Base-by-base conservation (phyloP, 2,888 invertebrate species). In the Theristus sp. region DNA sequence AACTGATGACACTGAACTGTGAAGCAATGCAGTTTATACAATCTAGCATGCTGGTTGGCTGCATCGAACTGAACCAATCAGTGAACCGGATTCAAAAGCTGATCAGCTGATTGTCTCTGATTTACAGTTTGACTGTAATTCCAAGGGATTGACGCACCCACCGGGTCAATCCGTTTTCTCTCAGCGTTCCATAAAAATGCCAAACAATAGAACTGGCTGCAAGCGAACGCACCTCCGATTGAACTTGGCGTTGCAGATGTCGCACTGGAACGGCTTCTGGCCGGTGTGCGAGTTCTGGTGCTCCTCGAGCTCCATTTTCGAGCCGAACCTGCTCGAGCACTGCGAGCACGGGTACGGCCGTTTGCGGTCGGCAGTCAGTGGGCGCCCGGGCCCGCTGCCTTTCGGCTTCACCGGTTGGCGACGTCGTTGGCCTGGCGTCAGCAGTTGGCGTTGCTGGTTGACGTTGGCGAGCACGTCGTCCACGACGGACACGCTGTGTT, bases 281-380 rank as follows among this genome's bases (percentile, higher is more conserved):
- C 67, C 65, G 20, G 72, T 72, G 63, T 72, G 72, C 22, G 67
- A 67, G 64, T 72, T 72, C 63, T 72, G 71, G 61, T 72, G 72
- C 58, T 72, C 72, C 61, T 72, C 72, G 28, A 72, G 64, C 59
- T 72, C 72, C 72, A 72, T 72, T 61, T 69, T 70, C 38, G 68
- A 69, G 26, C 68, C 68, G 60, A 68, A 63, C 38, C 58, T n/a
- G 28, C 54, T 54, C 22, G 54, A 27, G 24, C 54, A 54, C 22
- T 54, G 54, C 2, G 2, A 10, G 28, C 54, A 54, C 13, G 54
- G 54, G 24, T 54, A 54, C 13, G 54, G 54, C 2, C 54, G 54
- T 26, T 22, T 26, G 26, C 54, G 3, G 22, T 54, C 54, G 2
- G 54, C 54, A 2, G 54, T 54, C 54, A 54, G 22, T 2, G 54